These are phyloP conservation scores for Teinopalpus imperialis DNA, from an alignment of 2,888 invertebrate species.

Conservation along the genomic window DNA sequence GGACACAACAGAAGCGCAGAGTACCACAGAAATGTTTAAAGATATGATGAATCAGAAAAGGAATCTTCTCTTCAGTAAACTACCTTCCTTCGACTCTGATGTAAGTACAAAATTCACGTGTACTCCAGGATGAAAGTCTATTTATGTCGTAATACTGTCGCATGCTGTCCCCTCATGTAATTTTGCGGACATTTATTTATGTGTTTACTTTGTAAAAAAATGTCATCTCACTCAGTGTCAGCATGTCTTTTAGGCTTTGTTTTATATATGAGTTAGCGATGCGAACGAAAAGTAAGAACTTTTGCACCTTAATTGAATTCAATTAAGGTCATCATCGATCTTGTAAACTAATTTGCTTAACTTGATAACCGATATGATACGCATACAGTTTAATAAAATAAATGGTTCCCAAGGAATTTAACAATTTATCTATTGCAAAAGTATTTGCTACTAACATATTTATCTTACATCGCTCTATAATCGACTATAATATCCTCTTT, in stretches of 20 bases:
- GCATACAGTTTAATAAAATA: no score
- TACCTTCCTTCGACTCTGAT: conserved; percentile 95
- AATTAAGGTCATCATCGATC: no score
- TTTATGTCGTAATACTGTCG: conserved; percentile 45
- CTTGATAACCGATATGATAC: no score
- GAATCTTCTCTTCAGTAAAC: conserved; percentile 91
- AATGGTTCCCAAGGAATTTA: no score
- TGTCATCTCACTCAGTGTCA: neutral
- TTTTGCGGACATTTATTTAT: neutral
- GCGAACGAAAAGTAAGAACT: conserved; percentile 1
- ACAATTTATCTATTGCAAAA: no score
- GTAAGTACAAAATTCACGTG: conserved; percentile 81
- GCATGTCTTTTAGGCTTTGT: conserved; percentile 20
- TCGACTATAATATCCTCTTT: no score
- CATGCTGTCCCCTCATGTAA: conserved; percentile 41
- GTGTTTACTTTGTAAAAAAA: conserved; percentile 1
- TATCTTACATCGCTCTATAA: no score
- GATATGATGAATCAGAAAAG: conserved; percentile 97
- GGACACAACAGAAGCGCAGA: conserved; percentile 85
- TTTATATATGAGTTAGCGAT: neutral
- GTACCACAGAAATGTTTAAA: conserved; percentile 95
- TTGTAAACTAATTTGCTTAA: no score
- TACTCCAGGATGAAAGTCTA: conserved; percentile 20
- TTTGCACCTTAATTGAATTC: conserved; percentile 6
- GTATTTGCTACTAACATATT: neutral